These are phyloP conservation scores for Sinocyclocheilus maitianheensis DNA, from an alignment of 2,113 vertebrate genomes.

Conservation along the genomic window DNA sequence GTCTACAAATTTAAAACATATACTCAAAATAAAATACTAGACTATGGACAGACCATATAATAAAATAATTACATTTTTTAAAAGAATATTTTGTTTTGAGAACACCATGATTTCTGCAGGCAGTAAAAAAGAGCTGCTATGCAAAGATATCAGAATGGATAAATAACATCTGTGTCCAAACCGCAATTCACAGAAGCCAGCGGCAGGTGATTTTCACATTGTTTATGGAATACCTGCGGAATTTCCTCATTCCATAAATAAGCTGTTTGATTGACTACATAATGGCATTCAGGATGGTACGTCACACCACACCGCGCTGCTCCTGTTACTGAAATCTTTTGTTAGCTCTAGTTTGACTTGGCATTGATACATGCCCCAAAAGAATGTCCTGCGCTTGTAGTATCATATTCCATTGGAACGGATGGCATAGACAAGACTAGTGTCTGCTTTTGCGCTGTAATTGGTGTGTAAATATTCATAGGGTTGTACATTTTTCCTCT, in stretches of 20 bases:
- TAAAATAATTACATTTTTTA: conserved; percentile 1
- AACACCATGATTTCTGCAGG: conserved; percentile 24
- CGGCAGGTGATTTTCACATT: conserved; percentile 23
- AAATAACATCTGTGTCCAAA: conserved; percentile 39
- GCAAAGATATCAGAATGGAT: conserved; percentile 23
- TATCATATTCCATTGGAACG: conserved; percentile 8
- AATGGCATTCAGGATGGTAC: neutral
- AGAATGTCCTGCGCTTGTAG: neutral
- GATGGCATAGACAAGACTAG: neutral
- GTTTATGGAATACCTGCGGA: conserved; percentile 21
- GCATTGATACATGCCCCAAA: neutral
- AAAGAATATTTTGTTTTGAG: conserved; percentile 32
- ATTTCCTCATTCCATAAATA: conserved; percentile 33
- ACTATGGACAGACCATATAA: neutral
- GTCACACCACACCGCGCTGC: neutral
- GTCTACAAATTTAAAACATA: conserved; percentile 7
- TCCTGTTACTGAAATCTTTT: neutral
- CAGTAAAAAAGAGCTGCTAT: conserved; percentile 22
- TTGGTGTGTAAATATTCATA: conserved; percentile 57
- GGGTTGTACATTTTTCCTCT: conserved; percentile 23
- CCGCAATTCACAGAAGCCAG: conserved; percentile 43
- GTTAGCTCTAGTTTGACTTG: neutral
- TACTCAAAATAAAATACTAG: neutral
- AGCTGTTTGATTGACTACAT: conserved; percentile 26
- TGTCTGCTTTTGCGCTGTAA: conserved; percentile 55